phyloP scores from a whole-genome alignment of 53 echinoderm and acorn worm genomes.

The Hippasteria phrygiana region DNA sequence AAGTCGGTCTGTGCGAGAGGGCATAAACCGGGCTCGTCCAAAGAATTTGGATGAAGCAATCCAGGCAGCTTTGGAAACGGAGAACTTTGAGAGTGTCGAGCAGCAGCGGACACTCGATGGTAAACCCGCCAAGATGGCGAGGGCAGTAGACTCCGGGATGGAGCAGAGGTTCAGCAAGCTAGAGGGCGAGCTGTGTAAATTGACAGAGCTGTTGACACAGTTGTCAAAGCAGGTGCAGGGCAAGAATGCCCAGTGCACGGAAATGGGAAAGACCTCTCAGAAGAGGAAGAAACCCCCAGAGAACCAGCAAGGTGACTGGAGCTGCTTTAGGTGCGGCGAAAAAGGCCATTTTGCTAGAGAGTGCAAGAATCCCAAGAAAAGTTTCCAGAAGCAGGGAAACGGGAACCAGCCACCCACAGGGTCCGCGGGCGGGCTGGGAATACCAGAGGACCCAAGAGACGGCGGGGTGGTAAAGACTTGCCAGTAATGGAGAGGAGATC shows the following conservation, averaged over 20 bases:
- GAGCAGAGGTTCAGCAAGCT: conserved; percentile 18
- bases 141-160: background rate
- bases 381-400: conserved; percentile 4
- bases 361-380: background rate
- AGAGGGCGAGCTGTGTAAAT: conserved; percentile 7
- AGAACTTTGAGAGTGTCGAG: conserved; percentile 9
- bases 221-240: conserved; percentile 1
- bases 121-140: conserved; percentile 24
- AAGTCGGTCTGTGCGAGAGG: conserved; percentile 19
- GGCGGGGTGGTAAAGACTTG: background rate
- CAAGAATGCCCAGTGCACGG: background rate
- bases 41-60: conserved; percentile 12
- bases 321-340: conserved; percentile 10
- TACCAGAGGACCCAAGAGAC: background rate
- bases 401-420: background rate
- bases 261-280: background rate
- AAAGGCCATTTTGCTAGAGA: background rate
- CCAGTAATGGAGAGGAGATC: background rate
- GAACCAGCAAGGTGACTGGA: background rate
- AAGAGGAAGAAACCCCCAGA: conserved; percentile 19
- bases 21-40: conserved; percentile 22
- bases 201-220: conserved; percentile 3
- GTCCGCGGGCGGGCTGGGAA: conserved; percentile 24
- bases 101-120: conserved; percentile 10
- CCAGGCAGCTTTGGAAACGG: too few relatives aligned